Base-by-base conservation (phyloP, 1,140 invertebrate species). In the Caenorhabditis remanei region DNA sequence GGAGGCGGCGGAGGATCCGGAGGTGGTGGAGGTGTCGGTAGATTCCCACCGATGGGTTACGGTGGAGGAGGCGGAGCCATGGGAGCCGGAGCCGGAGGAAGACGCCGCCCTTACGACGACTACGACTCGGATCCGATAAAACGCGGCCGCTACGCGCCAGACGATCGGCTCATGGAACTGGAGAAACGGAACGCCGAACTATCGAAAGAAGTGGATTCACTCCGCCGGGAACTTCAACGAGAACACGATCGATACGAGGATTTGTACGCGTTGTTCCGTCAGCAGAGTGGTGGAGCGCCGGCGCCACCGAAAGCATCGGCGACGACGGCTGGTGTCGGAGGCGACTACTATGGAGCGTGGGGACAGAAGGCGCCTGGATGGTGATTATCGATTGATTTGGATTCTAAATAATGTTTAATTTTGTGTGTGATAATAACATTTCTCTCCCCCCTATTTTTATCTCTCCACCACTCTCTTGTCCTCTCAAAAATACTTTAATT, bases 181-280 rank as follows among this genome's bases (percentile, higher is more conserved):
- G 91, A 91, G 84, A 88, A 90, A 16, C 53, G 86, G 21, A 91
- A 90, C 65, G 87, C 87, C n/a, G 90, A 91, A 55, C 82, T 91
- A 56, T 84, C 85, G 65, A 85, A 87, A 43, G 90, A 92, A 75
- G 88, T 91, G 32, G 90, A 92, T 21, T 85, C 75, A n/a, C 63
- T 91, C 53, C 87, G 88, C 56, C 90, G 91, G 13, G 90, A 91
- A 58, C 83, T 91, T 55, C 82, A 89, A n/a, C 83, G 89, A 7
- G 90, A 91, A 82, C 90, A 87, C 53, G 90, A 91, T 41, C 88
- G 90, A 13, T 91, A 90, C 61, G 89, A 90, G 61, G 82, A 89
- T 43, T 75, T 89, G n/a, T 89, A 89, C 24, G 88, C 88, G 0
- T 67, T 89, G 65, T 89, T 89, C 84, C 87, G 87, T 55, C 87